phyloP scores from a whole-genome alignment of 2,113 vertebrate genomes.

The Puntigrus tetrazona region DNA sequence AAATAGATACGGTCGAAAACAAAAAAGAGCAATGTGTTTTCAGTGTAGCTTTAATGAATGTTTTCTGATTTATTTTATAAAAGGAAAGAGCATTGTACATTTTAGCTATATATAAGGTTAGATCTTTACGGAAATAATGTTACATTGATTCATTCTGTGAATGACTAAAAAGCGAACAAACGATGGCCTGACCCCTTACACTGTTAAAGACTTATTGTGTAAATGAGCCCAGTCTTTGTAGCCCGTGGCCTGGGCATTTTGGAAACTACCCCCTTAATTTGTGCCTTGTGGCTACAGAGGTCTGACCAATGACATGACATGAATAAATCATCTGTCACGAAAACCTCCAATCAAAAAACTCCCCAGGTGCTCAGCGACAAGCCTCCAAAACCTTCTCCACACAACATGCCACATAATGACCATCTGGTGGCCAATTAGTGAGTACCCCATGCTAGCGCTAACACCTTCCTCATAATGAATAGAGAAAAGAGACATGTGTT shows the following conservation, averaged over 20 bases:
- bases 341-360: slow-evolving; percentile 44
- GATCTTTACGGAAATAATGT: background rate
- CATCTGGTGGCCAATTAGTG: slow-evolving; percentile 64
- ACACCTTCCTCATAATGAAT: slow-evolving; percentile 68
- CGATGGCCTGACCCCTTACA: slow-evolving; percentile 23
- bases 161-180: slow-evolving; percentile 19
- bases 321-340: slow-evolving; percentile 55
- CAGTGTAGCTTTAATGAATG: background rate
- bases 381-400: slow-evolving; percentile 27
- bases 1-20: background rate
- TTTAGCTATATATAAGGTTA: background rate
- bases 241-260: slow-evolving; percentile 13
- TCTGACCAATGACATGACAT: slow-evolving; percentile 42
- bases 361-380: slow-evolving; percentile 39
- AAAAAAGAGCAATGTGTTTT: background rate
- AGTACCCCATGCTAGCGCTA: slow-evolving; percentile 58
- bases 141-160: slow-evolving; percentile 21
- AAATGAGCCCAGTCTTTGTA: slow-evolving; percentile 37
- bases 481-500: slow-evolving; percentile 55
- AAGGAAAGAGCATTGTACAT: background rate
- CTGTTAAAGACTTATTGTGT: slow-evolving; percentile 35
- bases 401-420: slow-evolving; percentile 66
- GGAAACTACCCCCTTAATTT: slow-evolving; percentile 35
- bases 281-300: slow-evolving; percentile 26
- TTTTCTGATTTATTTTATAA: background rate